These are phyloP conservation scores for Vulpes vulpes DNA, from an alignment of 2,113 vertebrate genomes.

Conservation along the genomic window DNA sequence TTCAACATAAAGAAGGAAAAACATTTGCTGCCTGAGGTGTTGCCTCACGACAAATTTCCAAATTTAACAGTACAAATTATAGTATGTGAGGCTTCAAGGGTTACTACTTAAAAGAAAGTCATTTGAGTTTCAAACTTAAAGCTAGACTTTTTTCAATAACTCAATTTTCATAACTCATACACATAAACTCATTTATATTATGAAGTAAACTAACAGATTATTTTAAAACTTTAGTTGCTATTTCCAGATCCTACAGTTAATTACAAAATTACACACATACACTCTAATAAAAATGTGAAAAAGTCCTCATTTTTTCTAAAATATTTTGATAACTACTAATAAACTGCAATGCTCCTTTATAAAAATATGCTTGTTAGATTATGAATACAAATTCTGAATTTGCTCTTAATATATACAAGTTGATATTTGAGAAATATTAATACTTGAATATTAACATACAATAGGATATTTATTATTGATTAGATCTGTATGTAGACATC, in stretches of 20 bases:
- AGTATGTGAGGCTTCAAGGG: neutral
- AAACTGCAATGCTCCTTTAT: neutral
- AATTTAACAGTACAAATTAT: constrained; percentile 45
- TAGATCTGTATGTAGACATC: constrained; percentile 16
- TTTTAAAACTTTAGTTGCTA: constrained; percentile 37
- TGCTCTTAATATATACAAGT: neutral
- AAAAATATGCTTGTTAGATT: constrained; percentile 50
- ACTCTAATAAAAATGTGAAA: neutral
- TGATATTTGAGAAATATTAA: constrained; percentile 57
- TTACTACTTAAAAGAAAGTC: neutral
- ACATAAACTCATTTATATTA: constrained; percentile 34
- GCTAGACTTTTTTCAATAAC: constrained; percentile 26
- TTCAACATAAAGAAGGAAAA: constrained; percentile 44
- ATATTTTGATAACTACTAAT: constrained; percentile 21
- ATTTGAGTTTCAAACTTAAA: constrained; percentile 56
- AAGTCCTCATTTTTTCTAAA: neutral
- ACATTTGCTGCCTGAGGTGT: neutral
- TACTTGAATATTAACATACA: constrained; percentile 14
- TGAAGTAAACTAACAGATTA: constrained; percentile 29
- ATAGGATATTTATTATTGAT: neutral
- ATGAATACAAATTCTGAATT: constrained; percentile 61
- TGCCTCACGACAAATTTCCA: constrained; percentile 53
- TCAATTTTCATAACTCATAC: constrained; percentile 27
- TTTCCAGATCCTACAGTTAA: neutral
- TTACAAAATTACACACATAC: constrained; percentile 13